Evolutionary conservation across 2,888 invertebrate genomes (phyloP).

Genomic region (Meandrusa payeni): DNA sequence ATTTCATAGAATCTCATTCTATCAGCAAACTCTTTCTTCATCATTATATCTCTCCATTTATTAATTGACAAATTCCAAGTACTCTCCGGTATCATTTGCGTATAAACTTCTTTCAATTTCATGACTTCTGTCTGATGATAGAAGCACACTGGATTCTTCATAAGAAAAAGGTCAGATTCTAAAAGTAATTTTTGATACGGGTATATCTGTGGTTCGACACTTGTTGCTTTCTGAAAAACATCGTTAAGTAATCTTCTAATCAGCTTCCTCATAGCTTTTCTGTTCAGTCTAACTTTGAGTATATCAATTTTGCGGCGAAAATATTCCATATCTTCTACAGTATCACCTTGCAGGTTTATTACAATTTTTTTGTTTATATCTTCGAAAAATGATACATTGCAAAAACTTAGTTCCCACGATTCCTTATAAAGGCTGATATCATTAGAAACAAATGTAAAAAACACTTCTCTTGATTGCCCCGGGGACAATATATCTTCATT

Average conservation of each 20-base stretch:
- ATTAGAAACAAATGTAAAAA: constrained; percentile 69
- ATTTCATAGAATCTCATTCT: constrained; percentile 58
- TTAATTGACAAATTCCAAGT: constrained; percentile 60
- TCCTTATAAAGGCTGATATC: constrained; percentile 61
- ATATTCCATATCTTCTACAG: constrained; percentile 45
- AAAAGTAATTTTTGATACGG: constrained; percentile 59
- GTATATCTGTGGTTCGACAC: constrained; percentile 47
- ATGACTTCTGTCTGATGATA: constrained; percentile 68
- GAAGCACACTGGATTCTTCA: constrained; percentile 68
- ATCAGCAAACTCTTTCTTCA: constrained; percentile 55
- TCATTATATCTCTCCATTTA: constrained; percentile 61
- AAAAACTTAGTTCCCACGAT: constrained; percentile 69
- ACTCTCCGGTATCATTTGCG: constrained; percentile 45
- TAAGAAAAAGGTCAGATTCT: constrained; percentile 62
- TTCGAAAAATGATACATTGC: constrained; percentile 62
- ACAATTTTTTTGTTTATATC: constrained; percentile 44
- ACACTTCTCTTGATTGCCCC: constrained; percentile 63
- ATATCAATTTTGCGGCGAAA: constrained; percentile 39
- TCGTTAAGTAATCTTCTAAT: constrained; percentile 42
- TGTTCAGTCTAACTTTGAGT: constrained; percentile 45
- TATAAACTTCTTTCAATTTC: constrained; percentile 50
- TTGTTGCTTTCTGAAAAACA: constrained; percentile 41
- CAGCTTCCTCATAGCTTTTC: constrained; percentile 42
- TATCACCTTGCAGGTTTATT: constrained; percentile 57
- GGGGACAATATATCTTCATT: constrained; percentile 76